phyloP scores from a whole-genome alignment of 2,797 vertebrate species.

The Simalia tracyae region DNA sequence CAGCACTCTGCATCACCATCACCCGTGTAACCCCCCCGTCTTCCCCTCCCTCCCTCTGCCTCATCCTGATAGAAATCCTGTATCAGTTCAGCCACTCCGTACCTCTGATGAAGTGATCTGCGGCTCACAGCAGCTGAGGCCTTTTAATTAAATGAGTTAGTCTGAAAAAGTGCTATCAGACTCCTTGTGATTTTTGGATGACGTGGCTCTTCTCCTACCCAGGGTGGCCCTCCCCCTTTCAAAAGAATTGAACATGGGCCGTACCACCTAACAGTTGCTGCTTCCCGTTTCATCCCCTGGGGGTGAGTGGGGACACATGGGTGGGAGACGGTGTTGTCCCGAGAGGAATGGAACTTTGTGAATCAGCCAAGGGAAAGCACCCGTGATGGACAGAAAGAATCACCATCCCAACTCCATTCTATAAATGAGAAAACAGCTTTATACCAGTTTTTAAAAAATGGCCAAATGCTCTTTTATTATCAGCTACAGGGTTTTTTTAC shows the following conservation, averaged over 20 bases:
- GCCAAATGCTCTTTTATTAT: constrained; percentile 12
- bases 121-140: not conserved
- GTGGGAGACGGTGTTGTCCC: not conserved
- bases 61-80: not conserved
- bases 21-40: not conserved
- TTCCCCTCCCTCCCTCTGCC: not conserved
- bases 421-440: not conserved
- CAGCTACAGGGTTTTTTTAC: not conserved
- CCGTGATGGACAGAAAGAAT: not conserved
- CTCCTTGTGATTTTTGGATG: not conserved
- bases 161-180: not conserved
- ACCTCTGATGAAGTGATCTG: not conserved
- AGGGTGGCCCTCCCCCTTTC: not conserved
- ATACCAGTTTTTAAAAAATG: not conserved
- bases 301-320: not conserved
- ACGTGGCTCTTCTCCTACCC: not conserved
- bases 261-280: not conserved
- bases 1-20: not conserved
- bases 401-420: not conserved
- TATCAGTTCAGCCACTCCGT: not conserved
- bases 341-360: not conserved
- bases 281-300: no score
- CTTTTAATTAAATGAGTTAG: not conserved
- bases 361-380: not conserved
- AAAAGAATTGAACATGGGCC: not conserved